phyloP scores from a whole-genome alignment of 64 coral and sea anemone species.

The Dendronephthya gigantea region DNA sequence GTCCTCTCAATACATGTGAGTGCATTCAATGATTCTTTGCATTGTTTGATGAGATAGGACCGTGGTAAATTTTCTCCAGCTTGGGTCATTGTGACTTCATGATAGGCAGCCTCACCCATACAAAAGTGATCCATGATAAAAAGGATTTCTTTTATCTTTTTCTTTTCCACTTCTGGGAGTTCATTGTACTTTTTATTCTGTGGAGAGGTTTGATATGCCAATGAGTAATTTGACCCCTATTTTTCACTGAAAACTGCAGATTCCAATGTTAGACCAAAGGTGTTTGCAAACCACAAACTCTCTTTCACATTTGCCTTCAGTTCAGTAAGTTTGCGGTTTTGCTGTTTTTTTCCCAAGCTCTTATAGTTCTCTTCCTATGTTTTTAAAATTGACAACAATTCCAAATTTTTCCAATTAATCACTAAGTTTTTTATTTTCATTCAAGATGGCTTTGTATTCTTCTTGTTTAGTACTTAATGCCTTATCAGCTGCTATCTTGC shows the following conservation, averaged over 20 bases:
- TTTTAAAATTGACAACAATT: background rate
- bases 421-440: background rate
- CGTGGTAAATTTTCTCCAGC: background rate
- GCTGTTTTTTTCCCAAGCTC: background rate
- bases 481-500: background rate
- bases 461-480: slow-evolving; percentile 1
- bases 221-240: background rate
- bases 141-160: background rate
- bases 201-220: background rate
- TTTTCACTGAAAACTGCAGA: background rate
- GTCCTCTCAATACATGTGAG: background rate
- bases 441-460: background rate
- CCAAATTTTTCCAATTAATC: background rate
- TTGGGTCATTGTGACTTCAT: background rate
- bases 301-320: background rate
- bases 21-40: background rate
- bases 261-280: slow-evolving; percentile 6
- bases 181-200: background rate
- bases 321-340: background rate
- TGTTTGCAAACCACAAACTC: background rate
- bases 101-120: background rate
- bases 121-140: background rate
- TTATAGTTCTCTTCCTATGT: background rate
- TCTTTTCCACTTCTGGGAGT: background rate
- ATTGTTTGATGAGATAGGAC: background rate